A percentile compares a stretch with the other conserved stretches of the same genome.
phyloP scores from a whole-genome alignment of 2,113 vertebrate species.

The Sylvia atricapilla region DNA sequence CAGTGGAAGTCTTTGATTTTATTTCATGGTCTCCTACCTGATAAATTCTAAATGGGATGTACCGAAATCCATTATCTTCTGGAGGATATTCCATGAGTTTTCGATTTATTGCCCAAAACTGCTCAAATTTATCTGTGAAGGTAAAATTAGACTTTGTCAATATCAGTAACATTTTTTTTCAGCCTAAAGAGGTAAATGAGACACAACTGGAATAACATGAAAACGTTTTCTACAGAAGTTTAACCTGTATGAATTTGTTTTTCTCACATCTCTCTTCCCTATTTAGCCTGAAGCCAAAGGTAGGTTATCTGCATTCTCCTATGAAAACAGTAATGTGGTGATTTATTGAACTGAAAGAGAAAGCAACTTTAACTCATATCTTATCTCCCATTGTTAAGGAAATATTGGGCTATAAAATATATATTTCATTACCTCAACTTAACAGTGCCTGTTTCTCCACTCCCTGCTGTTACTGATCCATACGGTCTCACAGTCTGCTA shows the following conservation, averaged over 20 bases:
- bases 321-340: neutral
- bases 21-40: conserved; percentile 77
- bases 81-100: conserved; percentile 96
- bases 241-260: neutral
- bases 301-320: neutral
- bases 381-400: neutral
- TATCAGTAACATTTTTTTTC: neutral
- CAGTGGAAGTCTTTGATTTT: neutral
- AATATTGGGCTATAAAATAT: neutral
- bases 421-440: neutral
- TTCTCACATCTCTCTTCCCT: neutral
- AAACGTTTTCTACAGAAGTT: neutral
- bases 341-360: neutral
- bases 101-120: conserved; percentile 99
- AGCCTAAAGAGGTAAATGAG: neutral
- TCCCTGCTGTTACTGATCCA: neutral
- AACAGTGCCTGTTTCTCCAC: neutral
- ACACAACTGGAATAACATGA: neutral
- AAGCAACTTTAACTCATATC: neutral
- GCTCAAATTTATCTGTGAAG: conserved; percentile 94
- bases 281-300: neutral
- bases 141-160: conserved; percentile 60
- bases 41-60: conserved; percentile 98
- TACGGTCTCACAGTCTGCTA: neutral
- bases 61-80: conserved; percentile 95